Evolutionary conservation across 2,113 vertebrate species (phyloP).

Genomic region (Podocnemis expansa): DNA sequence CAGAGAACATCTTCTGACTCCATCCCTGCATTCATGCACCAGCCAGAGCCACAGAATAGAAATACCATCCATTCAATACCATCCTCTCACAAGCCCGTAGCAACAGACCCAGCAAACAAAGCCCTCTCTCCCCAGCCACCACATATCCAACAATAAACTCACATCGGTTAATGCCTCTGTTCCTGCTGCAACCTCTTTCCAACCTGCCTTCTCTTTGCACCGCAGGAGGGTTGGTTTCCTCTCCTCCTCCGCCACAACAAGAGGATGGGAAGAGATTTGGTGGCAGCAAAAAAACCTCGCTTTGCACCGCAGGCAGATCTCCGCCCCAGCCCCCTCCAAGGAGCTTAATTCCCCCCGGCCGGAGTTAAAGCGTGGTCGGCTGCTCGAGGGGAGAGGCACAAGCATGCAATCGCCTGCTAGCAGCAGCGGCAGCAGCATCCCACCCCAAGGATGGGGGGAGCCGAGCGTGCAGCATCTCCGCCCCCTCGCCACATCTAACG

Average conservation of each 20-base stretch:
- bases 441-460: background rate
- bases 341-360: background rate
- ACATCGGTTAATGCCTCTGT: background rate
- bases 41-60: background rate
- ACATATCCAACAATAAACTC: background rate
- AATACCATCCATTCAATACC: background rate
- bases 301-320: background rate
- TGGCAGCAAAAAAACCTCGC: background rate
- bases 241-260: background rate
- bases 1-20: background rate
- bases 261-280: background rate
- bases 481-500: background rate
- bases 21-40: background rate
- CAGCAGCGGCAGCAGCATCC: background rate
- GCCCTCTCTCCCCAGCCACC: background rate
- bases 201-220: background rate
- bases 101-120: background rate
- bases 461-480: too few relatives aligned
- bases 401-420: background rate
- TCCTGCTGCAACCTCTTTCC: background rate
- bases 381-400: background rate
- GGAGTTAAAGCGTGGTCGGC: background rate
- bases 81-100: background rate
- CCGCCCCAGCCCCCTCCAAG: background rate
- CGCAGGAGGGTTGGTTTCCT: background rate